These are phyloP conservation scores for Tenthredo mesomela DNA, from an alignment of 2,888 invertebrate genomes.

Conservation along the genomic window DNA sequence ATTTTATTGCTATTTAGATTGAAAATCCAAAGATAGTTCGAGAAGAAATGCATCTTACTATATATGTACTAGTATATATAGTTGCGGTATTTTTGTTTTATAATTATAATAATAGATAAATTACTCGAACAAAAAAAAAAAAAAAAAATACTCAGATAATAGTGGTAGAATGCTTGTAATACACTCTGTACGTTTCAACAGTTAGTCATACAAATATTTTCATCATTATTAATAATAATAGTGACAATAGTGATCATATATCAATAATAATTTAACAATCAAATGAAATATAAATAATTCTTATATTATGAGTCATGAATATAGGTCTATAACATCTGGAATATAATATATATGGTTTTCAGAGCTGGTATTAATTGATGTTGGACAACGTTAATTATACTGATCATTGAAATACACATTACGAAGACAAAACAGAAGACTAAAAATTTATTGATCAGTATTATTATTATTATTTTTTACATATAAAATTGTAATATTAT, in stretches of 20 bases:
- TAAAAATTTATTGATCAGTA: background rate
- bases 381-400: background rate
- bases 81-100: background rate
- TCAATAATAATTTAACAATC: slow-evolving; percentile 19
- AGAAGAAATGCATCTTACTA: background rate
- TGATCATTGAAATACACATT: background rate
- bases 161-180: background rate
- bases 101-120: slow-evolving; percentile 15
- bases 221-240: slow-evolving; percentile 25
- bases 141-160: slow-evolving; percentile 30
- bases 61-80: background rate
- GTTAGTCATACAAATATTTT: background rate
- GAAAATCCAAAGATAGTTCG: background rate
- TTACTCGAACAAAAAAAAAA: no score
- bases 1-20: background rate
- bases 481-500: background rate
- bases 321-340: slow-evolving; percentile 21
- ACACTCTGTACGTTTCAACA: background rate
- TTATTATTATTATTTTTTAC: background rate
- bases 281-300: slow-evolving; percentile 26
- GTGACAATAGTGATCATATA: slow-evolving; percentile 6
- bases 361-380: background rate
- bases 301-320: slow-evolving; percentile 42
- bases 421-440: background rate
- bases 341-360: no score